These are phyloP conservation scores for Cettia cetti DNA, from an alignment of 2,113 vertebrate species.

Conservation along the genomic window DNA sequence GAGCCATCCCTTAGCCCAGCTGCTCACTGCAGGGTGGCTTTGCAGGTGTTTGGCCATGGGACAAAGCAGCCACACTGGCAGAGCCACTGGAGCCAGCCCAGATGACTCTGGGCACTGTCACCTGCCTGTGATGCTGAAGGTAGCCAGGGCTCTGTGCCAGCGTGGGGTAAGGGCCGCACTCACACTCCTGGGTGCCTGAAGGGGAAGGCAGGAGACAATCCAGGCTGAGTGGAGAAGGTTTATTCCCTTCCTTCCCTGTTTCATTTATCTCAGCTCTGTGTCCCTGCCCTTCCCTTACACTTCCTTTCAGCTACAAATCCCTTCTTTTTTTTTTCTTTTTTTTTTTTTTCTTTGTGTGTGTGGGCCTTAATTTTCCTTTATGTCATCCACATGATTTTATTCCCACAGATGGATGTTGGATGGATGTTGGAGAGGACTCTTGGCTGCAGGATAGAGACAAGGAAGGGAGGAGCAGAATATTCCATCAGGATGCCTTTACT, in stretches of 20 bases:
- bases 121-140: neutral
- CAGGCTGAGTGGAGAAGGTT: neutral
- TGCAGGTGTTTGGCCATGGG: neutral
- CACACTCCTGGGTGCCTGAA: neutral
- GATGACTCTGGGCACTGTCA: neutral
- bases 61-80: neutral
- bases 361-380: neutral
- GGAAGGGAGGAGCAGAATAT: neutral
- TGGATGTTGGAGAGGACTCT: neutral
- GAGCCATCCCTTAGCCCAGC: neutral
- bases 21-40: neutral
- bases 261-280: neutral
- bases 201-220: neutral
- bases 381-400: neutral
- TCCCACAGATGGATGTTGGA: neutral
- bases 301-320: neutral
- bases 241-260: neutral
- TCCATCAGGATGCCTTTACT: neutral
- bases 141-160: neutral
- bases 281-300: neutral
- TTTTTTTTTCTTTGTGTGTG: neutral
- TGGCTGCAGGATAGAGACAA: neutral
- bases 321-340: neutral
- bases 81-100: neutral
- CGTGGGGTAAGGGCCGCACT: accelerated